Evolutionary conservation across 2,113 vertebrate genomes (phyloP).

Genomic region (Xenotilapia flavipinnis): DNA sequence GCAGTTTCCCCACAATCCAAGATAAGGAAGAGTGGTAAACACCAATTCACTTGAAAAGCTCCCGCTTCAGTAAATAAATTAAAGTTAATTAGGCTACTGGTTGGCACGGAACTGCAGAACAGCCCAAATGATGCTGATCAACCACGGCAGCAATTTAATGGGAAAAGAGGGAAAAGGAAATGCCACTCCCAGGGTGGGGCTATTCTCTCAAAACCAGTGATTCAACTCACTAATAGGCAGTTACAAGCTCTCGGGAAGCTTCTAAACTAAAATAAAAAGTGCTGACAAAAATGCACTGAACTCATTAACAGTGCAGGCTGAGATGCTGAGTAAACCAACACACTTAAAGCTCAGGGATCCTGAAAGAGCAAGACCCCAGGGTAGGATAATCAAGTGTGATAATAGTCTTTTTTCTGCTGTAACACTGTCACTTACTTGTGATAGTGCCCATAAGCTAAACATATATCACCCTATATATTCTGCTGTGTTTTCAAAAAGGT

Average conservation of each 20-base stretch:
- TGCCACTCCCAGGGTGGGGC: conserved; percentile 11
- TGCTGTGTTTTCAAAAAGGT: not conserved
- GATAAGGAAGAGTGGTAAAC: not conserved
- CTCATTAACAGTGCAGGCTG: not conserved
- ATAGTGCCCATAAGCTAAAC: not conserved
- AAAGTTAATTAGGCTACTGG: not conserved
- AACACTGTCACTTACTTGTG: not conserved
- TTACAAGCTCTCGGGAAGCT: not conserved
- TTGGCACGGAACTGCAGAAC: not conserved
- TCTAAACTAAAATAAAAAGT: not conserved
- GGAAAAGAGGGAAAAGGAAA: not conserved
- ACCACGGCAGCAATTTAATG: not conserved
- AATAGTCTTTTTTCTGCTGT: not conserved
- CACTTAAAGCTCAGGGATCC: not conserved
- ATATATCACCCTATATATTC: not conserved
- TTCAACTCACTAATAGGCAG: not conserved
- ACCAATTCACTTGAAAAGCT: not conserved
- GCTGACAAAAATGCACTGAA: not conserved
- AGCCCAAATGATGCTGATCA: not conserved
- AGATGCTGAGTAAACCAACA: not conserved
- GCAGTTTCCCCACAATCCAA: not conserved
- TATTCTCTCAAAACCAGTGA: not conserved
- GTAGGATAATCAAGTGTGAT: not conserved
- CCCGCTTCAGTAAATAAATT: not conserved
- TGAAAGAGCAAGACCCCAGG: not conserved